Percentiles rank a stretch among this genome's conserved stretches.
Evolutionary conservation across 2,888 invertebrate species (phyloP).

Genomic region (Neoitamus cyanurus): DNA sequence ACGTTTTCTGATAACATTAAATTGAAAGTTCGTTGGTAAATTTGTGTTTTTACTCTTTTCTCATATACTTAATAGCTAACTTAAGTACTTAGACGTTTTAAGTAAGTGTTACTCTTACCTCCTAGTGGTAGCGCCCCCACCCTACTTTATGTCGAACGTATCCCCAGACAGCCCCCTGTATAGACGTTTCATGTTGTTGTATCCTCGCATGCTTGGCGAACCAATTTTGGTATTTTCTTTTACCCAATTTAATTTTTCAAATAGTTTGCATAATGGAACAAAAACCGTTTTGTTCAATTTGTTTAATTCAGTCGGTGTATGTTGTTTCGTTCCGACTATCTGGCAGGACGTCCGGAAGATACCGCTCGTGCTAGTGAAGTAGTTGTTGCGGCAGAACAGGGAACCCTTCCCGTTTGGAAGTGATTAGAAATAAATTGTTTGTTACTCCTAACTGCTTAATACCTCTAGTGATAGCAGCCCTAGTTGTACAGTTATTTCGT

Average conservation of each 20-base stretch:
- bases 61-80: background rate
- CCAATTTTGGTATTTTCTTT: background rate
- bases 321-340: background rate
- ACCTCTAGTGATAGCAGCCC: background rate
- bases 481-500: background rate
- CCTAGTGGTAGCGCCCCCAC: background rate
- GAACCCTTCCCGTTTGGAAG: background rate
- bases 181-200: conserved; percentile 26
- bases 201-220: background rate
- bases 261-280: background rate
- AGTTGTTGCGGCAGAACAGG: background rate
- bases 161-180: background rate
- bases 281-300: background rate
- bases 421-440: background rate
- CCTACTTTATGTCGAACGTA: background rate
- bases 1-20: conserved; percentile 54
- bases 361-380: background rate
- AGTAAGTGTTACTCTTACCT: conserved; percentile 24
- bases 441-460: background rate
- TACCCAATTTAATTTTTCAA: background rate
- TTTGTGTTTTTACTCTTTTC: conserved; percentile 31
- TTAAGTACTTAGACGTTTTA: conserved; percentile 12
- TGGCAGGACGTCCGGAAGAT: background rate
- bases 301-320: background rate
- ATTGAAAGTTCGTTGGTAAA: conserved; percentile 54